Evolutionary conservation across 2,797 vertebrate genomes (phyloP), one percentile per base, ranked within the genome.

Genomic region (Avahi laniger): DNA sequence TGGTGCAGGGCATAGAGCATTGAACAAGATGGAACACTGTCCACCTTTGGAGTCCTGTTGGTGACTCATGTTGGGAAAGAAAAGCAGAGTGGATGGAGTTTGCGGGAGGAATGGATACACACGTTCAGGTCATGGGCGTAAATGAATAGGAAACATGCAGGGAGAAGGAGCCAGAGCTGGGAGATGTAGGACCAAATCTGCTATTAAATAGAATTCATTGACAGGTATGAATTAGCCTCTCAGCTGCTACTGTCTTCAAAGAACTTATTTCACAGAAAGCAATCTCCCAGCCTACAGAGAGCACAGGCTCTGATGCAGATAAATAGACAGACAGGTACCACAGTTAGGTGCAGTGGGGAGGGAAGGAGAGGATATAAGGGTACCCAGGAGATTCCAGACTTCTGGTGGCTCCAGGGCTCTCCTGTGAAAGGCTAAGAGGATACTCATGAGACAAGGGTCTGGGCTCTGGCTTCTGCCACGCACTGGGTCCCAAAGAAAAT

Each of bases 161-260:
- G 33, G 81, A 95, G 75, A 84, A 91, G 91, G 72, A 81, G 57
- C 72, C 81, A 89, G 89, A 67, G 33, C 72, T 26, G 46, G 63
- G 82, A 94, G 30, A 13, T 75, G 20, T 95, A 54, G 80, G 82
- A 75, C 82, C 93, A 94, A 94, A 84, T 67, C 67, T 91, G 18
- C 85, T 79, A 35, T 83, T 94, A 93, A 94, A 73, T 5, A 65
- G 76, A 67, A 78, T 87, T 72, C 82, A 82, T 93, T 93, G 97
- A 85, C 93, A 92, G 87, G 70, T 90, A 28, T 93, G 94, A 97
- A 94, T 97, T 96, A 95, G 93, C 96, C 97, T 97, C 92, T 91
- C 96, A 93, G 95, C 96, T 92, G 94, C 94, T 96, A 48, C 89
- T 97, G 94, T 96, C 94, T 97, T 83, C 84, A 96, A 95, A 96